A percentile compares a stretch with the other conserved stretches of the same genome.
These are phyloP conservation scores for Champsocephalus esox DNA, from an alignment of 2,797 vertebrate genomes.

Conservation along the genomic window DNA sequence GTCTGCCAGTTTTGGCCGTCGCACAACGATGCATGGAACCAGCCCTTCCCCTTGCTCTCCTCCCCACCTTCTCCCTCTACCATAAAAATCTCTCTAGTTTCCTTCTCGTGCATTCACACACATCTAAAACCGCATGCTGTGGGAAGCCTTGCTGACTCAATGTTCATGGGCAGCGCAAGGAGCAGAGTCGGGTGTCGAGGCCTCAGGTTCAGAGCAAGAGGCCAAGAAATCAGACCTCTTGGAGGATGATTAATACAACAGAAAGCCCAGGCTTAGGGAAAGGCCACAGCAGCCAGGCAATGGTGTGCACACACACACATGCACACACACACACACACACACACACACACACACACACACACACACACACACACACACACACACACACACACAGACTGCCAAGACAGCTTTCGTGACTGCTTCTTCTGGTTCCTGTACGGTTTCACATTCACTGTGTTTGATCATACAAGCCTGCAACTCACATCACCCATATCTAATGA, in stretches of 20 bases:
- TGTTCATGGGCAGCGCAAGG: conserved; percentile 48
- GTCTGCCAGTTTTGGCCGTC: conserved; percentile 69
- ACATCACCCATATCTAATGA: conserved; percentile 73
- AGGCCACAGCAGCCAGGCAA: conserved; percentile 65
- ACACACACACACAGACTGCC: conserved; percentile 39
- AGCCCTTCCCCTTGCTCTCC: background rate
- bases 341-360: conserved; percentile 18
- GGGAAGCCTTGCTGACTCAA: conserved; percentile 71
- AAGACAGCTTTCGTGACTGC: conserved; percentile 66
- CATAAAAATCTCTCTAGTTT: conserved; percentile 49
- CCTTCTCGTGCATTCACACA: conserved; percentile 57
- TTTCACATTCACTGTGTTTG: conserved; percentile 70
- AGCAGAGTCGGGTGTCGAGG: conserved; percentile 66
- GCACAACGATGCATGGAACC: conserved; percentile 36
- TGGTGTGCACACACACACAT: conserved; percentile 26
- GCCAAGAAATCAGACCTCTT: conserved; percentile 79
- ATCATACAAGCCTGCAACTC: conserved; percentile 67
- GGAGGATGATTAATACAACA: conserved; percentile 75
- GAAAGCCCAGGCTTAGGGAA: conserved; percentile 70
- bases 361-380: conserved; percentile 23
- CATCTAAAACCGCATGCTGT: conserved; percentile 66
- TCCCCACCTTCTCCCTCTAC: conserved; percentile 34
- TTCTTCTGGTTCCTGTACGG: conserved; percentile 62
- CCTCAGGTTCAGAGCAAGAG: conserved; percentile 42
- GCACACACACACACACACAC: conserved; percentile 24